These are phyloP conservation scores for Drosophila asahinai DNA, from an alignment of 1,140 invertebrate genomes.

Conservation along the genomic window DNA sequence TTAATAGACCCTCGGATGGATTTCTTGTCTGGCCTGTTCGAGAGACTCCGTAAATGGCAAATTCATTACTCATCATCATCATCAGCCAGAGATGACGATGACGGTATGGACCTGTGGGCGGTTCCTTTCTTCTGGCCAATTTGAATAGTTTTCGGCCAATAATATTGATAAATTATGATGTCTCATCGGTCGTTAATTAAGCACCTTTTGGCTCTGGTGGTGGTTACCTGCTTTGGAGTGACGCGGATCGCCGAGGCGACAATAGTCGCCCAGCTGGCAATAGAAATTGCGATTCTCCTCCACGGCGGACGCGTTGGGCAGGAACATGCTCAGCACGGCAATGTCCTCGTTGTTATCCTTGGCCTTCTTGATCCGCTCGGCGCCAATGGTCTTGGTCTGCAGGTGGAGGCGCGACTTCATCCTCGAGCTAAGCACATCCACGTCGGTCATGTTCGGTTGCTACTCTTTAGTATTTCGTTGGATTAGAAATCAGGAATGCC, in stretches of 20 bases:
- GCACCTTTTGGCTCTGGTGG: slow-evolving; percentile 12
- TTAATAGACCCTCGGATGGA: slow-evolving; percentile 20
- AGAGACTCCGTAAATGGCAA: slow-evolving; percentile 33
- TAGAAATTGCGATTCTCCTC: slow-evolving; percentile 91
- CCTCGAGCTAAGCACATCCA: slow-evolving; percentile 91
- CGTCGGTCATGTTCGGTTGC: slow-evolving; percentile 87
- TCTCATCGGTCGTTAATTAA: slow-evolving; percentile 65
- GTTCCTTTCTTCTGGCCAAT: slow-evolving; percentile 57
- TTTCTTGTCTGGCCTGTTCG: slow-evolving; percentile 36
- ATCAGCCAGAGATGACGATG: slow-evolving; percentile 13
- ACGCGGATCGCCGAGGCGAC: slow-evolving; percentile 91
- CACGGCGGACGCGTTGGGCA: slow-evolving; percentile 89
- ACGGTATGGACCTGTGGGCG: slow-evolving; percentile 49
- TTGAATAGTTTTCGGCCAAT: slow-evolving; percentile 58
- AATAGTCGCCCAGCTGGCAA: slow-evolving; percentile 90
- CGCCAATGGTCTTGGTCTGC: slow-evolving; percentile 91
- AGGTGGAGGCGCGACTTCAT: slow-evolving; percentile 90
- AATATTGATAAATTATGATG: slow-evolving; percentile 82
- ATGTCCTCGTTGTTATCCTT: slow-evolving; percentile 94
- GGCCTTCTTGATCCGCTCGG: slow-evolving; percentile 90
- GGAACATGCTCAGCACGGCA: slow-evolving; percentile 93
- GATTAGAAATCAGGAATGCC: slow-evolving; percentile 1
- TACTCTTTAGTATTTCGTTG: slow-evolving; percentile 10
- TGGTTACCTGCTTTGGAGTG: slow-evolving; percentile 90
- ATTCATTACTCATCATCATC: slow-evolving; percentile 52